Conservation (phyloP, 1,140 invertebrate species). For the Dreissena rostriformis region DNA sequence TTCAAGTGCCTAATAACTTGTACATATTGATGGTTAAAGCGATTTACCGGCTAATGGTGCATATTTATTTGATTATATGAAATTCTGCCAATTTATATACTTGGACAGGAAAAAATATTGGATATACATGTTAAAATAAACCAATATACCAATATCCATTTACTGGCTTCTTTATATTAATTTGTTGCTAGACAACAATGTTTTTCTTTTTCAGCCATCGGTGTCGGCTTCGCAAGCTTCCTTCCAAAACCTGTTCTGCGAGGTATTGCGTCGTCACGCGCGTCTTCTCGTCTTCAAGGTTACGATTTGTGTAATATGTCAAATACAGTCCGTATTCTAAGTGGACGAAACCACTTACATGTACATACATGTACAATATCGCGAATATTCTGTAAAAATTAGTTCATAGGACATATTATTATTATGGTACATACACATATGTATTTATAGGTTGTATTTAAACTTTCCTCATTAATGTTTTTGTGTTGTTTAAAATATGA, state of each 20-base stretch:
- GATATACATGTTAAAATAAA: background rate
- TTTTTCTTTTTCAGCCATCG: slow-evolving; percentile 10
- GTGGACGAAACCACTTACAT: too few relatives aligned
- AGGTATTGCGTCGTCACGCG: slow-evolving; percentile 10
- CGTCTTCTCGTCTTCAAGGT: slow-evolving; percentile 10
- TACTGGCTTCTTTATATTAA: background rate
- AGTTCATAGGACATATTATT: too few relatives aligned
- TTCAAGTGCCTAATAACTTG: background rate
- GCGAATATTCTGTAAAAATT: too few relatives aligned
- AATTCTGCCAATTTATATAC: background rate
- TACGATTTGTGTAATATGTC: too few relatives aligned
- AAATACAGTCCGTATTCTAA: too few relatives aligned
- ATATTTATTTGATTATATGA: too few relatives aligned
- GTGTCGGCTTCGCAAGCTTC: background rate
- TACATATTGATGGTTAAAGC: background rate
- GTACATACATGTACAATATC: too few relatives aligned
- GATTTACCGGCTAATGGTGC: background rate
- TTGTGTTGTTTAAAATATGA: too few relatives aligned
- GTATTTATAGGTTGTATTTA: too few relatives aligned
- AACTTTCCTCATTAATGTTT: too few relatives aligned
- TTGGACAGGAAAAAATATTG: background rate
- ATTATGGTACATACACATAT: too few relatives aligned
- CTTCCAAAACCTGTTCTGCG: slow-evolving; percentile 12
- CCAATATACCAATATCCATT: background rate
- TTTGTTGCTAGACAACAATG: background rate